Evolutionary conservation across 1,140 invertebrate species (phyloP), one percentile per base, ranked within the genome.

Genomic region (Anoplolepis gracilipes): DNA sequence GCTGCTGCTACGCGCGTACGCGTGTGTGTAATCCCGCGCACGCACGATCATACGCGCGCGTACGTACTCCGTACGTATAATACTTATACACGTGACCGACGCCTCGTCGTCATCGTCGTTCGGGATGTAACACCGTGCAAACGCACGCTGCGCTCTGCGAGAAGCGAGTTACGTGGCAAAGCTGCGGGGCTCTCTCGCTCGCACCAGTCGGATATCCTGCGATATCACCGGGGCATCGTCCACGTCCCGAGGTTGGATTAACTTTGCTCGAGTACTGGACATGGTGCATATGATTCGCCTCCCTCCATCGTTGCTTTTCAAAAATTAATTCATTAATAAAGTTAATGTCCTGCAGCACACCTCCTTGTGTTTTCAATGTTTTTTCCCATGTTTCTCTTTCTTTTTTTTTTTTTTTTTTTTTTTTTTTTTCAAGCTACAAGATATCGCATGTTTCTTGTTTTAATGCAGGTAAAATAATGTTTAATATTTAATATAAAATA

Each of bases 21-120:
- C 33, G 22, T 59, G 49, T 59, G 49, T 88, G 86, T 88, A 88
- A 88, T 88, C 86, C 81, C 57, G 59, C 73, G 59, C 73, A 82
- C 85, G 77, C 85, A 84, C 78, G 73, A 73, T 76, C 64, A 39
- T 75, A 81, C 46, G 33, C 55, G 33, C 49, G 5, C 49, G 39
- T 67, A 69, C 49, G 59, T 62, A 39, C 64, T 36, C 33, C 33
- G 33, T 36, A 36, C 33, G 33, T 6, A 53, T n/a, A n/a, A n/a
- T 25, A 64, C 67, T 19, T 19, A 39, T 88, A 78, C 69, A 88
- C 87, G 69, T 73, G 75, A 88, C 77, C 85, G 46, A 19, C 59
- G 36, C 6, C 75, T 30, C 30, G 49, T 55, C 76, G 76, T 78
- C 61, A 78, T 67, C 42, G 22, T 64, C 61, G 85, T 0, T 73